A percentile compares a stretch with the other conserved stretches of the same genome.
These are phyloP conservation scores for Lissocephala sabroskyi DNA, from an alignment of 2,888 invertebrate species.

Conservation along the genomic window DNA sequence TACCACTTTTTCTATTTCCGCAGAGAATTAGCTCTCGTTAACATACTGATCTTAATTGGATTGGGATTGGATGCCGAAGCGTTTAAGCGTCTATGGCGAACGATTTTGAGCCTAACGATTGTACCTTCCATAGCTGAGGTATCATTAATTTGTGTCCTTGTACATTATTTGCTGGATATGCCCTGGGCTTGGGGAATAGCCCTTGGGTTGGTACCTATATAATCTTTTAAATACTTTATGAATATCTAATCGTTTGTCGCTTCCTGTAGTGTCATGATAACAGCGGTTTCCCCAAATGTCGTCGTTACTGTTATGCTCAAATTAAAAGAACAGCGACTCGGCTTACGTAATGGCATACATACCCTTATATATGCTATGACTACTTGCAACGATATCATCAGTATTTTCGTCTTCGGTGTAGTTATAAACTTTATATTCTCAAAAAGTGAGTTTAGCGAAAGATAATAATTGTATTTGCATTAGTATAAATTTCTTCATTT, in stretches of 20 bases:
- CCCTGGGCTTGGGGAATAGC: constrained; percentile 78
- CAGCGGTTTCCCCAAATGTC: constrained; percentile 83
- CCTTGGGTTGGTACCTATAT: constrained; percentile 72
- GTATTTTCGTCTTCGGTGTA: constrained; percentile 82
- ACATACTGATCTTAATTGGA: constrained; percentile 79
- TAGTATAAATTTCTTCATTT: constrained; percentile 21
- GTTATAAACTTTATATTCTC: constrained; percentile 78
- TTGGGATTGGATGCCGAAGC: constrained; percentile 77
- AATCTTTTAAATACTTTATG: background rate
- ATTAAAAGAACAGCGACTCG: constrained; percentile 76
- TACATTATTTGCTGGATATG: constrained; percentile 75
- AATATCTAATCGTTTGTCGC: background rate
- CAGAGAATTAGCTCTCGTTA: constrained; percentile 77
- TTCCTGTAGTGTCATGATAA: constrained; percentile 74
- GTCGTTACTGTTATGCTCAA: constrained; percentile 80
- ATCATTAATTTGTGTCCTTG: constrained; percentile 73
- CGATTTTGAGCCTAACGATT: constrained; percentile 75
- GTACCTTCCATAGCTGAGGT: constrained; percentile 77
- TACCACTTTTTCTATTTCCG: background rate
- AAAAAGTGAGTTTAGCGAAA: constrained; percentile 73
- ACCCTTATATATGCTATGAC: constrained; percentile 77
- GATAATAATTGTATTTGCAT: constrained; percentile 1
- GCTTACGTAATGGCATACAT: constrained; percentile 82
- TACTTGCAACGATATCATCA: constrained; percentile 83
- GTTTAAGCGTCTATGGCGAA: constrained; percentile 74